Evolutionary conservation across 1,140 invertebrate species (phyloP), one percentile per base, ranked within the genome.

Genomic region (Nomia melanderi): DNA sequence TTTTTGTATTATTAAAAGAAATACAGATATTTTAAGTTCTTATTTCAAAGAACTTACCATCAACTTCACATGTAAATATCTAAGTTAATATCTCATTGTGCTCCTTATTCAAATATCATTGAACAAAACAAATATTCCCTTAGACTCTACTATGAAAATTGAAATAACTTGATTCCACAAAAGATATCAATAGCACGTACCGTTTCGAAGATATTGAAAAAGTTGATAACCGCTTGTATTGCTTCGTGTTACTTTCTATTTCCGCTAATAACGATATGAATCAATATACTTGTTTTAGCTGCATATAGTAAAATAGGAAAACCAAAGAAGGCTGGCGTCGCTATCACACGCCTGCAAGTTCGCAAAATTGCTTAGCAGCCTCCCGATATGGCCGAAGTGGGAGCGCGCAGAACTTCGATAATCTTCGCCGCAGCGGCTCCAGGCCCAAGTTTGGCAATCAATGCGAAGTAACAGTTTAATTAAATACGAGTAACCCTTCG

Each of bases 391-490:
- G 64, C 72, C 79, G 59, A 75, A 63, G 76, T 64, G 53, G 75
- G 69, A 79, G 69, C 78, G 56, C 77, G 78, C 64, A 67, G 81
- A 86, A 86, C 81, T 86, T 86, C 84, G 83, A 86, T 86, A 86
- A 86, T 86, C 84, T 86, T 81, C 74, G 71, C 83, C 41, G 57
- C 67, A 57, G 27, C 84, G 83, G 74, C 57, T 75, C 71, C 70
- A 71, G 79, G 59, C 63, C 78, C 83, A 86, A 86, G 84, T 86
- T 86, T 86, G 84, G 84, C 84, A 86, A 86, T 86, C 84, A 86
- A 86, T 86, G 84, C 70, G 83, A 85, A 83, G 84, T 86, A 86
- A 86, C 84, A 86, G 84, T 86, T 86, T 86, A 85, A 86, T 86
- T 86, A 86, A 86, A 86, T 86, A 86, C 81, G 77, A 81, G 74